Evolutionary conservation across 2,888 invertebrate genomes (phyloP), one percentile per base, ranked within the genome.

Genomic region (Adineta ricciae): DNA sequence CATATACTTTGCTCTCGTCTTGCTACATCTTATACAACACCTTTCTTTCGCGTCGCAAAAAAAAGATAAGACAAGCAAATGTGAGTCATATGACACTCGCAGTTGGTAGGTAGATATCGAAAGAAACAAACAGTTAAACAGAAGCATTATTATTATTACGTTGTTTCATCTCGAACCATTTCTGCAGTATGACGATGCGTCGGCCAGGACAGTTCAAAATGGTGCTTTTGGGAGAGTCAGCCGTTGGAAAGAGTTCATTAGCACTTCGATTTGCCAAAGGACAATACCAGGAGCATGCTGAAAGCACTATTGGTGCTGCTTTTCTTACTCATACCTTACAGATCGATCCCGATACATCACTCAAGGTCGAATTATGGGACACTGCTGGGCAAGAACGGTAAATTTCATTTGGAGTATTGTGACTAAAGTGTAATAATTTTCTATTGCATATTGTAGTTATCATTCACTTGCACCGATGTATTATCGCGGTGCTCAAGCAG

Each of bases 341-440:
- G 92, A 93, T 99, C 92, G 96, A 96, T 91, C 11, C 16, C 4
- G 96, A 97, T 91, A 97, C 96, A 88, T 98, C 98, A 88, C 97
- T 99, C 87, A 99, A 99, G 93, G 99, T 99, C 92, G 99, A 99
- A 93, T 99, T 99, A 89, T 99, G 99, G 99, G 96, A 97, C 91
- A 99, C 99, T 87, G 99, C 98, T 83, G 98, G 98, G 27, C 90
- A 90, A 87, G 99, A 99, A 92, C 94, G 98, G 92, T 64, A n/a
- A 27, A n/a, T 14, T 27, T 56, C 11, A 27, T 56, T 56, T 0
- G 0, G 11, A 56, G 1, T 56, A 27, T 27, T 7, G 27, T 27
- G 7, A 16, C 19, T 16, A 19, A 11, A 11, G 2, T 3, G 16
- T 64, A 16, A 9, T 27, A 32, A 1, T 52, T 11, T 24, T 24